Base-by-base conservation (phyloP, 2,113 vertebrate genomes). In the Megaceryle maxima region DNA sequence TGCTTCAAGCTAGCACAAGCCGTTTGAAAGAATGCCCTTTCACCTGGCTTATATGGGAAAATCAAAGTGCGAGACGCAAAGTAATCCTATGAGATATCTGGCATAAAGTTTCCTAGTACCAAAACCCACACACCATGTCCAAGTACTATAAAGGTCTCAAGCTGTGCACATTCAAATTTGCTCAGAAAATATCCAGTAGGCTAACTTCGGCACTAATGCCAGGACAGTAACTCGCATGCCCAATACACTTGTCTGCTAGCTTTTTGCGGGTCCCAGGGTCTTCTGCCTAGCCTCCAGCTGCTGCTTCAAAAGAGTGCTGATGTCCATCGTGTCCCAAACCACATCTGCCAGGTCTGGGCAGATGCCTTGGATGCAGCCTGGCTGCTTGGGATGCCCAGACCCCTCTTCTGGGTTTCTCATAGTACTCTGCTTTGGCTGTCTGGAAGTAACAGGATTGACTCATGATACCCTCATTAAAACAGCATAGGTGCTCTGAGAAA, bases 211-310 rank as follows among this genome's bases (percentile, higher is more conserved):
- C 43, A 48, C 51, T 13, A 63, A 80, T 14, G 7, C 24, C 2
- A 0, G n/a, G 13, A 48, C 9, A 64, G 18, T 43, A 84, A 68
- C 18, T 63, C 22, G 7, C 41, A 41, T 0, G 0, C 33, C 17
- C 55, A 51, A 83, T 0, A 3, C 11, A 37, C 37, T 39, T 0
- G 2, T 55, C 60, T 70, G 24, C n/a, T 50, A 44, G 16, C 16
- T 74, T 73, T 76, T 48, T 56, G 55, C 28, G n/a, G 51, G 62
- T 33, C 26, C 33, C 28, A 41, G 18, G 16, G 35, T 44, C 88
- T 90, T 39, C 74, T 56, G n/a, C 33, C 8, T 16, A 72, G 81
- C 14, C 46, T 85, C 44, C 44, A 73, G 43, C 43, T 82, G 39
- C 70, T 0, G 0, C 22, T 87, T 21, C 59, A n/a, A 51, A 69